Evolutionary conservation across 2,888 invertebrate genomes (phyloP), one percentile per base, ranked within the genome.

Genomic region (Eilema griseolum): DNA sequence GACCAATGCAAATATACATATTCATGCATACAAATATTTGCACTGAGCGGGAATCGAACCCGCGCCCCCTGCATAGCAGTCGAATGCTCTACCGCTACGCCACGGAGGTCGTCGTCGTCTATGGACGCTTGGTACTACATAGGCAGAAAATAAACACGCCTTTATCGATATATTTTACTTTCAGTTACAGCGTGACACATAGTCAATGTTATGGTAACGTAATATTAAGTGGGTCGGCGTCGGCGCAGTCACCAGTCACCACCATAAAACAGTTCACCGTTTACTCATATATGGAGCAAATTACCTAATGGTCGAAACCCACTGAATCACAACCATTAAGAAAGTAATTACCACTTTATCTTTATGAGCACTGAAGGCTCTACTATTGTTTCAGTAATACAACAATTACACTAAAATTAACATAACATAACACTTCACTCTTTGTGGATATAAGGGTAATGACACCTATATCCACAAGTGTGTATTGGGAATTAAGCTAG

Each of bases 321-420:
- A 76, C 77, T 84, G 84, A 80, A 80, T 79, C 83, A 79, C 81
- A 84, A 86, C 83, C 89, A 88, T 90, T 86, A 88, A 89, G 86
- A 91, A 90, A 87, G 87, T 90, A 90, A 93, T 93, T 91, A 92
- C 83, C 71, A 71, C 89, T 87, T 92, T 92, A 94, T 94, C 93
- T 93, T 93, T 93, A 93, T 88, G 91, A 90, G 87, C 89, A 87
- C 87, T 88, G 86, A 85, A 84, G 62, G 78, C 63, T 79, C 84
- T 84, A 83, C 85, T 83, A 87, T 86, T 85, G 86, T 84, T 86
- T 72, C 66, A 72, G 62, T 67, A 69, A 83, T 83, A 78, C 75
- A 76, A 81, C 78, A 82, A 83, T 84, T 79, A 81, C 83, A 83
- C 78, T 81, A 77, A 80, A 81, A 80, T 78, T 78, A 66, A 66